Evolutionary conservation across 2,888 invertebrate genomes (phyloP).

Genomic region (Eupithecia vulgata): DNA sequence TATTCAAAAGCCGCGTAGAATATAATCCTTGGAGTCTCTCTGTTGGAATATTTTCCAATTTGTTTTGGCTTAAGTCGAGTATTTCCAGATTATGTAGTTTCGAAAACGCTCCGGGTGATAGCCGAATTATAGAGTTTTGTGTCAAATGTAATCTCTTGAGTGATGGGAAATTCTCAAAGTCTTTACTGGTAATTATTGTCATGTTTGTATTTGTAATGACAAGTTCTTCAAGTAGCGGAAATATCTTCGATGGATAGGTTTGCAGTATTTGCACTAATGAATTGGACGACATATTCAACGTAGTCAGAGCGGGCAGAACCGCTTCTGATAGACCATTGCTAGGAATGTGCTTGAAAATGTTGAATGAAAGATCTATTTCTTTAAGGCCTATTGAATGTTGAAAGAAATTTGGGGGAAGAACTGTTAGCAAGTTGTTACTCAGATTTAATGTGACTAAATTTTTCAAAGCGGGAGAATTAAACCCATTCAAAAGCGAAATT

Average conservation of each 20-base stretch:
- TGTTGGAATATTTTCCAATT: conserved; percentile 91
- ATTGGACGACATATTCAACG: conserved; percentile 93
- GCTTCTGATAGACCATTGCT: conserved; percentile 89
- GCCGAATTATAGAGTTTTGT: conserved; percentile 89
- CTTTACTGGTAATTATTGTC: conserved; percentile 91
- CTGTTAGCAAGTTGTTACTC: conserved; percentile 89
- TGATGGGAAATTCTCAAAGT: conserved; percentile 92
- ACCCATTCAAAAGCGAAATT: conserved; percentile 89
- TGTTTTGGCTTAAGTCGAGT: conserved; percentile 92
- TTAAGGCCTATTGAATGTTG: conserved; percentile 88
- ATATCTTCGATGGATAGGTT: conserved; percentile 87
- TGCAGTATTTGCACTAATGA: conserved; percentile 90
- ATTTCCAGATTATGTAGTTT: conserved; percentile 89
- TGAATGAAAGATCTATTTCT: conserved; percentile 90
- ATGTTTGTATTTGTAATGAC: conserved; percentile 92
- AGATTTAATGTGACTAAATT: conserved; percentile 90
- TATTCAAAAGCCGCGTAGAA: conserved; percentile 89
- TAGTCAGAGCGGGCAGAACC: conserved; percentile 88
- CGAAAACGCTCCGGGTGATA: conserved; percentile 93
- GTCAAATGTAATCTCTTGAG: conserved; percentile 89
- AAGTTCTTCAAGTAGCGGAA: conserved; percentile 91
- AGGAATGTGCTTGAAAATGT: conserved; percentile 92
- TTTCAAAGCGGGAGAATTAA: conserved; percentile 89
- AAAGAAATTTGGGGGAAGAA: conserved; percentile 92
- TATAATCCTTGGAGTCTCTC: conserved; percentile 92